Evolutionary conservation across 2,113 vertebrate species (phyloP).

Genomic region (Ursus arctos): DNA sequence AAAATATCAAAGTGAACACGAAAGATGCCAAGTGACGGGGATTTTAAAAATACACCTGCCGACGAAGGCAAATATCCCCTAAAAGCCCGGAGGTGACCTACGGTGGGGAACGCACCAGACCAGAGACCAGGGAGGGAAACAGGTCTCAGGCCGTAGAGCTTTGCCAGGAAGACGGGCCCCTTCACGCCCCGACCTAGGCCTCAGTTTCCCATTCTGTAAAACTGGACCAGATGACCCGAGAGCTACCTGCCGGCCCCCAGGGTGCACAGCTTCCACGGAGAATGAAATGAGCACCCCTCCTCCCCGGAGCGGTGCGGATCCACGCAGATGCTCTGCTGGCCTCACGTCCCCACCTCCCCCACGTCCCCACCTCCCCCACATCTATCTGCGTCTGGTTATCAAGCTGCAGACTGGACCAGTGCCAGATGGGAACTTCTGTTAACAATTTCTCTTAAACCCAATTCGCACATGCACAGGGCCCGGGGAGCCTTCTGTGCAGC

Average conservation of each 20-base stretch:
- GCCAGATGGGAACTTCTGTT: background rate
- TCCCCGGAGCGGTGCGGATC: accelerated
- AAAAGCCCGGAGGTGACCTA: background rate
- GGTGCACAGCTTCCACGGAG: accelerated
- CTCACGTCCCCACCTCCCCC: background rate
- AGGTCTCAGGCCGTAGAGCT: background rate
- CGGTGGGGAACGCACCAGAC: accelerated
- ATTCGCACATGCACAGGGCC: background rate
- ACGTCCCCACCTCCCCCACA: accelerated
- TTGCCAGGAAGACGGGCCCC: accelerated
- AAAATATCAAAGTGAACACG: background rate
- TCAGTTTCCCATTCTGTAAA: background rate
- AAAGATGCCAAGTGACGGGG: background rate
- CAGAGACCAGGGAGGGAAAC: background rate
- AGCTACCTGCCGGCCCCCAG: no score
- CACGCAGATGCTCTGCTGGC: background rate
- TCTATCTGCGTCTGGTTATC: background rate
- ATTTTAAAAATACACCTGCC: background rate
- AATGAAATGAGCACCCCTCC: accelerated
- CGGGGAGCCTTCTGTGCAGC: background rate
- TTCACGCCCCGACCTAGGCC: no score
- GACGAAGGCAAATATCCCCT: background rate
- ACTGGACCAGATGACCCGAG: background rate
- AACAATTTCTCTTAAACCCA: background rate
- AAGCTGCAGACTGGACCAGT: background rate